These are phyloP conservation scores for Arnoldichthys spilopterus DNA, from an alignment of 2,797 vertebrate species.

Conservation along the genomic window DNA sequence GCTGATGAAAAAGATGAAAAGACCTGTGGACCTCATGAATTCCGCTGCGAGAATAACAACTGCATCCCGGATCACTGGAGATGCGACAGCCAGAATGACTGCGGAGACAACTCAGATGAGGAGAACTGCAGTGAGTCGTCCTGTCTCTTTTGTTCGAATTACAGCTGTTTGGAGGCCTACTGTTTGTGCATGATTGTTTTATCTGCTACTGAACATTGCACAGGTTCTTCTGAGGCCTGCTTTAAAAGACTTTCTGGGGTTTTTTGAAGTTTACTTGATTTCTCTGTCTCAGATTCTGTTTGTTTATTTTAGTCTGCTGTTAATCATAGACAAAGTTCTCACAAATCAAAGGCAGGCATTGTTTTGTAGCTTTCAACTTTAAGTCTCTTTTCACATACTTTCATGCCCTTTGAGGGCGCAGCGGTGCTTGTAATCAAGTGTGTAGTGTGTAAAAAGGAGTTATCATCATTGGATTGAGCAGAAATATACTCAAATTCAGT, in stretches of 20 bases:
- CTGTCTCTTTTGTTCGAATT: conserved; percentile 49
- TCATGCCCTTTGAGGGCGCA: conserved; percentile 31
- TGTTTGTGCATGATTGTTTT: conserved; percentile 40
- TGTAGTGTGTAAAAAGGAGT: conserved; percentile 12
- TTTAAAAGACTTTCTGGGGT: conserved; percentile 23
- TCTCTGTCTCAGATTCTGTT: conserved; percentile 12
- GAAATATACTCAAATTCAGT: background rate
- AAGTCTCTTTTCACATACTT: background rate
- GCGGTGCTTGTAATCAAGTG: background rate
- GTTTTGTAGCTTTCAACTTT: background rate
- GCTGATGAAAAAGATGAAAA: conserved; percentile 92
- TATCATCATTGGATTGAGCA: background rate
- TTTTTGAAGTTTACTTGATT: conserved; percentile 46
- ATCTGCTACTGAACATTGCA: conserved; percentile 41
- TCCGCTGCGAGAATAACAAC: conserved; percentile 98
- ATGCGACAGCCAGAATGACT: conserved; percentile 98
- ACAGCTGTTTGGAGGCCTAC: conserved; percentile 51
- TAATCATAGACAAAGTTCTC: conserved; percentile 43
- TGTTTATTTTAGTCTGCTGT: conserved; percentile 40
- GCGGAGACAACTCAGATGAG: conserved; percentile 97
- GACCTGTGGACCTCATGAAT: conserved; percentile 97
- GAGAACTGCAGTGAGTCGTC: conserved; percentile 95
- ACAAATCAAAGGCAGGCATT: conserved; percentile 38
- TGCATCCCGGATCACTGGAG: conserved; percentile 99
- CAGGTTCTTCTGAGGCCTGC: conserved; percentile 44